phyloP scores from a whole-genome alignment of 2,888 invertebrate genomes.

The Limnephilus auricula region DNA sequence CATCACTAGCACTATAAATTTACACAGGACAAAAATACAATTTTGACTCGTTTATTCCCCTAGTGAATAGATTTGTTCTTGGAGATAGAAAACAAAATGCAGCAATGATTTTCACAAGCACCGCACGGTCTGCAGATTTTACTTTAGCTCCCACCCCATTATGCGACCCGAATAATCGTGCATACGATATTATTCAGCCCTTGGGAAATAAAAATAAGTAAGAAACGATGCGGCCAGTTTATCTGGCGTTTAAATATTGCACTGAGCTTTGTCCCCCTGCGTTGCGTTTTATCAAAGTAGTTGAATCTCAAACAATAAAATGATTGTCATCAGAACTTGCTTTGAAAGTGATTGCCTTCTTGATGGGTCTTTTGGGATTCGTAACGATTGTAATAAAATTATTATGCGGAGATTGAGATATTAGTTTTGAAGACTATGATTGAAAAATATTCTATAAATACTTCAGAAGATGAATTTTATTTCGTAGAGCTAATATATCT shows the following conservation, averaged over 20 bases:
- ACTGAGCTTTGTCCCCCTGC: neutral
- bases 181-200: constrained; percentile 24
- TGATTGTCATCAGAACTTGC: neutral
- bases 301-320: constrained; percentile 24
- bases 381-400: neutral
- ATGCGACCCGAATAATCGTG: constrained; percentile 25
- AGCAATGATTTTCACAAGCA: neutral
- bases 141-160: neutral
- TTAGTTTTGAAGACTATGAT: too few species aligned
- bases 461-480: too few species aligned
- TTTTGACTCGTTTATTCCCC: neutral
- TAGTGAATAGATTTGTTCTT: neutral
- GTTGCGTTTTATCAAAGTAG: neutral
- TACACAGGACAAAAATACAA: neutral
- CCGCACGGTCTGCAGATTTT: neutral
- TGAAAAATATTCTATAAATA: too few species aligned
- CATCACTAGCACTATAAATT: neutral
- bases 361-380: neutral
- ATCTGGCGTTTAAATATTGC: neutral
- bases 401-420: neutral
- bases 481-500: too few species aligned
- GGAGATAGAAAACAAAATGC: neutral
- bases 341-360: neutral
- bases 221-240: constrained; percentile 14
- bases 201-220: constrained; percentile 40